phyloP scores from a whole-genome alignment of 1,140 invertebrate species.

The Apis laboriosa region DNA sequence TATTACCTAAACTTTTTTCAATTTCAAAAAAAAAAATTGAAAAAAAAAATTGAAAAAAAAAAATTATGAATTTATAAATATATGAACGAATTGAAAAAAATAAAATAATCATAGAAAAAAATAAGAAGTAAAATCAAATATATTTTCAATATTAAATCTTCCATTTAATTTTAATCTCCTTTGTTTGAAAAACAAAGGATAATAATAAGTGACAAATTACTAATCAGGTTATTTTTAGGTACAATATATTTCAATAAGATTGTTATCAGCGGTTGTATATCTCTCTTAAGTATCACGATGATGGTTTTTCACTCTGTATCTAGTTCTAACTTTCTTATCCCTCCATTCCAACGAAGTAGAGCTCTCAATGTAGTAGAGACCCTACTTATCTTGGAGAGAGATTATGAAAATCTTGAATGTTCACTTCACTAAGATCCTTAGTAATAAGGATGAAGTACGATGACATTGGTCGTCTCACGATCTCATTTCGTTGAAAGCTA shows the following conservation, averaged over 20 bases:
- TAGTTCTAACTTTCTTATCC: conserved; percentile 30
- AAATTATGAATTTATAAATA: no score
- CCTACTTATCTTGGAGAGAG: conserved; percentile 21
- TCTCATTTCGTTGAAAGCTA: conserved; percentile 35
- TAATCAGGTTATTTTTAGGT: neutral
- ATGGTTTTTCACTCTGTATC: neutral
- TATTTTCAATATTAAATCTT: no score
- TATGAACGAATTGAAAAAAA: no score
- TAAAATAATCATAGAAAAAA: no score
- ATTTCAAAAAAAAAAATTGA: no score
- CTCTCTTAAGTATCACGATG: neutral
- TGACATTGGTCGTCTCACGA: neutral
- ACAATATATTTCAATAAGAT: neutral
- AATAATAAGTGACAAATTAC: neutral
- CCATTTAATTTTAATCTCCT: neutral
- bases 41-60: no score
- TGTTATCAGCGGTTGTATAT: neutral
- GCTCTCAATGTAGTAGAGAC: conserved; percentile 10
- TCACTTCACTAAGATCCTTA: conserved; percentile 30
- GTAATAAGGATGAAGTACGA: conserved; percentile 4
- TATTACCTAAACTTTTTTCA: no score
- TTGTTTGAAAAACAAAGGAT: neutral
- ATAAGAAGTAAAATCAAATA: no score
- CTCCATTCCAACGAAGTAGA: conserved; percentile 21
- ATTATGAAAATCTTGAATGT: conserved; percentile 54